A percentile compares a stretch with the other conserved stretches of the same genome.
phyloP scores from a whole-genome alignment of 1,140 invertebrate genomes.

The Lordiphosa clarofinis region DNA sequence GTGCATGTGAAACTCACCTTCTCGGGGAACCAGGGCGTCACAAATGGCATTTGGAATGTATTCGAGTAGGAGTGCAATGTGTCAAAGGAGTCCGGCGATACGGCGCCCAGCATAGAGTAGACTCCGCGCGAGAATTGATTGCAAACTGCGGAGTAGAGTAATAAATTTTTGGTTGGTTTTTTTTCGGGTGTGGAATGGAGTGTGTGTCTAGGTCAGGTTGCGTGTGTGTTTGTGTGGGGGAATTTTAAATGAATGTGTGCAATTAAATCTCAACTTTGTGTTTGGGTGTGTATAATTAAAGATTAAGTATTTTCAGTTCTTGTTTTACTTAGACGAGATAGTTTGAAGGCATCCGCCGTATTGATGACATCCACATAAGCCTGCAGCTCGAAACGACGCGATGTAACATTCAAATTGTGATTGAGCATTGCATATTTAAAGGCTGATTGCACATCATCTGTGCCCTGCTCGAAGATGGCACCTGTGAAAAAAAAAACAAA shows the following conservation, averaged over 20 bases:
- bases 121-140: conserved; percentile 94
- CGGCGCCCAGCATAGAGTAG: conserved; percentile 93
- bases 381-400: conserved; percentile 88
- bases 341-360: conserved; percentile 94
- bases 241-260: conserved; percentile 48
- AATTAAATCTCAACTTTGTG: conserved; percentile 52
- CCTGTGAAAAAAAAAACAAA: conserved; percentile 83
- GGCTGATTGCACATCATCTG: conserved; percentile 92
- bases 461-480: conserved; percentile 93
- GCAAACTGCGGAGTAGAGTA: conserved; percentile 86
- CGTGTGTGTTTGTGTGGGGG: background rate
- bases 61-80: conserved; percentile 97
- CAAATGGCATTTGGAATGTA: conserved; percentile 97
- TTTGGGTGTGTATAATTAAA: conserved; percentile 6
- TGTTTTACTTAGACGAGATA: conserved; percentile 92
- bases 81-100: conserved; percentile 95
- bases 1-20: conserved; percentile 83
- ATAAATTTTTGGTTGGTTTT: conserved; percentile 53
- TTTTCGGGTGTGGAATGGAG: conserved; percentile 8
- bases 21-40: conserved; percentile 96
- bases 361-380: conserved; percentile 95
- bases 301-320: conserved; percentile 4
- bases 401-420: conserved; percentile 88
- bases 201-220: conserved; percentile 54
- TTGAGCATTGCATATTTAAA: conserved; percentile 92